phyloP scores from a whole-genome alignment of 1,140 invertebrate species.

The Bombus terrestris region DNA sequence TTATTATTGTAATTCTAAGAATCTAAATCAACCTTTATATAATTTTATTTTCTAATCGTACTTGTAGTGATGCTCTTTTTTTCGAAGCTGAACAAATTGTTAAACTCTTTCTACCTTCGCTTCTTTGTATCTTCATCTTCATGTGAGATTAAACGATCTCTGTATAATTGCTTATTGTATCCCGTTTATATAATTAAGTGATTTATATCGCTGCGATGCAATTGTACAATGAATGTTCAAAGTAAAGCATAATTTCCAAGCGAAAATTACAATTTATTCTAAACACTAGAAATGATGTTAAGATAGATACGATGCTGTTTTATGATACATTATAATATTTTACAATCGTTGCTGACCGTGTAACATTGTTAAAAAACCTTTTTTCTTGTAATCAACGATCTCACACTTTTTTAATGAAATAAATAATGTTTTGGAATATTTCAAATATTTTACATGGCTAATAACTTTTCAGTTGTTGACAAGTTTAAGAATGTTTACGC shows the following conservation, averaged over 20 bases:
- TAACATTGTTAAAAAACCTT: not conserved
- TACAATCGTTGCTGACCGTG: not conserved
- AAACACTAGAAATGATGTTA: not conserved
- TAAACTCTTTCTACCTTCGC: not conserved
- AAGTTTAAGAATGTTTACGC: too few species aligned
- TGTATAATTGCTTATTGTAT: not conserved
- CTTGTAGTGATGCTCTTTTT: not conserved
- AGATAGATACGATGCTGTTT: not conserved
- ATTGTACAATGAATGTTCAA: not conserved
- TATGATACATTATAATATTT: slow-evolving; percentile 14
- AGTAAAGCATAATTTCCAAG: not conserved
- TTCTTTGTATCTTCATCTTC: not conserved
- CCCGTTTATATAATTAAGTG: not conserved
- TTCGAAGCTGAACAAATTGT: not conserved
- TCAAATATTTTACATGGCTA: not conserved
- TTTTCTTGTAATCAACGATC: slow-evolving; percentile 12
- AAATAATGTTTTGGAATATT: slow-evolving; percentile 6
- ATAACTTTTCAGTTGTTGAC: not conserved
- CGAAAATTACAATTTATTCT: slow-evolving; percentile 20
- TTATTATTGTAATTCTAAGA: slow-evolving; percentile 23
- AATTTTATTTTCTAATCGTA: slow-evolving; percentile 34
- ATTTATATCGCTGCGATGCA: not conserved
- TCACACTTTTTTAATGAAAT: not conserved
- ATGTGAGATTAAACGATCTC: not conserved
- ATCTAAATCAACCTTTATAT: slow-evolving; percentile 9